Evolutionary conservation across 1,140 invertebrate species (phyloP), one percentile per base, ranked within the genome.

Genomic region (Drosophila tropicalis): DNA sequence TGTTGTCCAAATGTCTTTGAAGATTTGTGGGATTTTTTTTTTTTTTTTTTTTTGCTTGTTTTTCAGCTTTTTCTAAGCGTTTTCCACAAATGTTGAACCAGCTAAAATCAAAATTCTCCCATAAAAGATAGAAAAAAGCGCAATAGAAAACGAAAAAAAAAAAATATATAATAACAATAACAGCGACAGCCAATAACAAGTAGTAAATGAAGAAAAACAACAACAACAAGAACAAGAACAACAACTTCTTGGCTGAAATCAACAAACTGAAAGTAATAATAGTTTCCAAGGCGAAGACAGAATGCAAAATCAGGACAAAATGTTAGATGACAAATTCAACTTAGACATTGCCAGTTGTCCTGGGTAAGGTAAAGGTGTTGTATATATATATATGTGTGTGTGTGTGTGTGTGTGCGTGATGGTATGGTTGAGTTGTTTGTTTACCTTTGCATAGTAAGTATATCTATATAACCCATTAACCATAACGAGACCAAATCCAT

Each of bases 261-360:
- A 86, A 86, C 81, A 84, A 86, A 87, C 83, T 69, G 40, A 62
- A 58, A 39, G 41, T 58, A 62, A 39, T 12, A 34, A n/a, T 55
- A 84, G 84, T 89, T 89, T 89, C 84, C 84, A 89, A 90, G 84
- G 81, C 81, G 54, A 84, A 84, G 69, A 67, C 61, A 25, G 17
- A 36, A 36, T n/a, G 6, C 13, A 19, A 19, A 22, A n/a, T 17
- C 13, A 36, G 19, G 13, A 17, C 65, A 55, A 36, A 73, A 70
- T 51, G 64, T 25, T 67, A 73, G 77, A 80, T 84, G 81, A 85
- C 83, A 79, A 67, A 51, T 51, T 22, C 9, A 61, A 32, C 66
- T 34, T 54, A 67, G 51, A 25, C 70, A 68, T 65, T 72, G 76
- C 64, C 67, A 62, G 81, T 79, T 86, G 44, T 64, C 40, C 44